phyloP scores from a whole-genome alignment of 2,113 vertebrate species.

The Macaca nemestrina region DNA sequence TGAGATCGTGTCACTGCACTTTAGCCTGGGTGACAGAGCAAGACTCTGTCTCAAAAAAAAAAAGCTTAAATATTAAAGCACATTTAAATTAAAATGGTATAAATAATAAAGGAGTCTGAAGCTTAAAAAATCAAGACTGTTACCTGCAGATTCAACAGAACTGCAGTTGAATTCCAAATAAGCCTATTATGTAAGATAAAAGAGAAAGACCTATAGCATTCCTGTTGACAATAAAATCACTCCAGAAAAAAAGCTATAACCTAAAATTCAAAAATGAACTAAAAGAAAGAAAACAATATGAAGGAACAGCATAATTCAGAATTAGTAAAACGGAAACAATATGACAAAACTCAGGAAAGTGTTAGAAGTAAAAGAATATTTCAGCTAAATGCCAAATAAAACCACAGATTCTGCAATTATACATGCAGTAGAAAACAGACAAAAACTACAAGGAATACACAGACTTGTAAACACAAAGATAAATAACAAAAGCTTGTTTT shows the following conservation, averaged over 20 bases:
- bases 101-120: background rate
- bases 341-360: background rate
- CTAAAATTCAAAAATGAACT: background rate
- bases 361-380: constrained; percentile 3
- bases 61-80: constrained; percentile 17
- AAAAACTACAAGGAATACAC: background rate
- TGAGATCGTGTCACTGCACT: no score
- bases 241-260: background rate
- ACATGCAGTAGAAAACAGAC: background rate
- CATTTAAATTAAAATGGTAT: background rate
- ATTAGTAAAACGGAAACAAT: constrained; percentile 6
- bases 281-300: background rate
- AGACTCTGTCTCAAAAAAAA: background rate
- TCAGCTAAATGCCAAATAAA: background rate
- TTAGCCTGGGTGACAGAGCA: no score
- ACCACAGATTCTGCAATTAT: background rate
- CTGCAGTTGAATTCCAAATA: background rate
- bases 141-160: background rate
- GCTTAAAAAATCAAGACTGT: background rate
- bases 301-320: background rate
- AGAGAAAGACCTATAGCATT: background rate
- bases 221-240: background rate
- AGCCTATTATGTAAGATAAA: background rate
- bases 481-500: background rate
- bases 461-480: background rate